Evolutionary conservation across 2,888 invertebrate genomes (phyloP), one percentile per base, ranked within the genome.

Genomic region (Epiblema foenella): DNA sequence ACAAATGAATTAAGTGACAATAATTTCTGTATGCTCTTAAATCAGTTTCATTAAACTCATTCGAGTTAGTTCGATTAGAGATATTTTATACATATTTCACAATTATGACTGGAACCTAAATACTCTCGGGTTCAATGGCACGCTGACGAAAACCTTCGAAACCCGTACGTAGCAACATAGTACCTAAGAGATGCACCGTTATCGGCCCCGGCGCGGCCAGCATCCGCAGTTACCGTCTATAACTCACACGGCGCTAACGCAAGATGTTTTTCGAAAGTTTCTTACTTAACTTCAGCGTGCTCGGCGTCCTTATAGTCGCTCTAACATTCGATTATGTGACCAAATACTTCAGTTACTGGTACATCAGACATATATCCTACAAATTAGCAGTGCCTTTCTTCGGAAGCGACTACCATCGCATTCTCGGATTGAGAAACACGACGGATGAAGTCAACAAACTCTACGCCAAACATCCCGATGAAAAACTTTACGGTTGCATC

Each of bases 261-360:
- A 87, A 79, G 75, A 93, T 93, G 93, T 89, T 93, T 77, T 93
- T 93, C 81, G 93, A 93, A 88, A 93, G 91, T 84, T 87, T 90
- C 69, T 79, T 90, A 24, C 79, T 93, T 65, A 93, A 93, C 75
- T 75, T 89, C 54, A 74, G 80, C 46, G 81, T 93, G n/a, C 73
- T 90, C 15, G 49, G 79, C 24, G 79, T 86, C 18, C 77, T 93
- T 1, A 84, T 93, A 59, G 69, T 85, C 66, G 93, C 93, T 7
- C 77, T 93, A 15, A 85, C 84, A 54, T 86, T 90, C 72, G 93
- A 93, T 76, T 93, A 93, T 78, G 86, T 91, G 51, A 93, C 93
- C 0, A 93, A 93, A 73, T 93, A 85, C 80, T 93, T 93, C 79
- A 93, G 90, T 77, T 93, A 93, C 78, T 93, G 93, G 93, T 93